Base-by-base conservation (phyloP, 2,888 invertebrate species). In the Xanthia togata region DNA sequence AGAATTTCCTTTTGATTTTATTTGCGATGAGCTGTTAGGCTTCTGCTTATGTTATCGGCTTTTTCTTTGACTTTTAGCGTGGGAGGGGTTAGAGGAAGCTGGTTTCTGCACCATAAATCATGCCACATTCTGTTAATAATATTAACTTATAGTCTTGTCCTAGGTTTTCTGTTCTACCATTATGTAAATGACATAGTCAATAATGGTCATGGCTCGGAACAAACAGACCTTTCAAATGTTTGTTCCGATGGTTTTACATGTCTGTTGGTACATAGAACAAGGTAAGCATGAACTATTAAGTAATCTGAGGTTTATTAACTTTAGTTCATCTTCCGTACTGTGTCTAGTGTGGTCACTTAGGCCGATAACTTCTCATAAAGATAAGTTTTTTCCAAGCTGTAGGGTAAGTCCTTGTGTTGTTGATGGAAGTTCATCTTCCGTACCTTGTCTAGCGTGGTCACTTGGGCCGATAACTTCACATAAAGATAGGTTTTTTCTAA, bases 1-100 rank as follows among this genome's bases (percentile, higher is more conserved):
- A 84, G 85, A 84, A 84, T 82, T 77, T 82, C 75, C 70, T 78
- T 82, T 84, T 79, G 65, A 69, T 84, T 82, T 84, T 84, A 78
- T 85, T 73, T 82, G 76, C 55, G 44, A 70, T 72, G 38, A 78
- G 70, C 70, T 71, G 71, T 82, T 74, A 64, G 31, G 68, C 65
- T 72, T 64, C 70, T 78, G 74, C 26, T 82, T 71, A 26, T 64
- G 74, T 71, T 65, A 67, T 70, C 72, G 76, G 71, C 69, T 9
- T 74, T 77, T 76, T 35, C 73, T 81, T 73, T 82, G 78, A 72
- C 2, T 70, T 35, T 6, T 0, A 14, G 59, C 38, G 81, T 81
- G 60, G 81, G 81, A 63, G 35, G 64, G n/a, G 55, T 70, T 41
- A 31, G n/a, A 72, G 38, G 71, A 26, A 75, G 63, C 38, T 44